phyloP scores from a whole-genome alignment of 2,888 invertebrate species.

The Drosophila diplacantha region DNA sequence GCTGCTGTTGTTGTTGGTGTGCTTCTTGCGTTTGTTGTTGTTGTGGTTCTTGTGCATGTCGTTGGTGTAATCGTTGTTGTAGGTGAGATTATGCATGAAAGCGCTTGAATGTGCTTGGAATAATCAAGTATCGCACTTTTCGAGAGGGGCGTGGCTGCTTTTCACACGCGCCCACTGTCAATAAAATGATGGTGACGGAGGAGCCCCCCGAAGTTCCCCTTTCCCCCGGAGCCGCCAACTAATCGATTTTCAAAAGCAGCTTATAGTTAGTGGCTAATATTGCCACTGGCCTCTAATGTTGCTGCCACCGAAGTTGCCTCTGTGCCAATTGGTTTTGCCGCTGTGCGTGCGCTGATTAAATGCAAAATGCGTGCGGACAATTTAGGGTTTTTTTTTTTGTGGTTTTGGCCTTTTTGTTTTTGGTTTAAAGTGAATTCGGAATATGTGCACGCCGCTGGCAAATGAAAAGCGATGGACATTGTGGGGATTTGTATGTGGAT shows the following conservation, averaged over 20 bases:
- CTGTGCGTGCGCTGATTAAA: slow-evolving; percentile 49
- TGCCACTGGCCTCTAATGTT: slow-evolving; percentile 20
- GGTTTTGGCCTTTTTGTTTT: slow-evolving; percentile 47
- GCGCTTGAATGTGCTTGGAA: slow-evolving; percentile 63
- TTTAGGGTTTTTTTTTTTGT: slow-evolving; percentile 38
- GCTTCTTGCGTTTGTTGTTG: not conserved
- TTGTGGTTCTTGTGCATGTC: not conserved
- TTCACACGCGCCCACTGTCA: slow-evolving; percentile 44
- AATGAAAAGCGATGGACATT: slow-evolving; percentile 46
- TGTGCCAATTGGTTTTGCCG: slow-evolving; percentile 14
- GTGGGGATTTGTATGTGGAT: slow-evolving; percentile 41
- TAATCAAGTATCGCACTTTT: slow-evolving; percentile 51
- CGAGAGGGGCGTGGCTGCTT: slow-evolving; percentile 28
- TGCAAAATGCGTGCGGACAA: slow-evolving; percentile 64
- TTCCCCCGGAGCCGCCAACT: slow-evolving; percentile 46
- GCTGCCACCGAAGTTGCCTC: slow-evolving; percentile 14
- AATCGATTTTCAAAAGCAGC: slow-evolving; percentile 61
- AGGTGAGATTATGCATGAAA: slow-evolving; percentile 68
- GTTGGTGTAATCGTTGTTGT: slow-evolving; percentile 29
- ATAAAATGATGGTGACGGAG: slow-evolving; percentile 29
- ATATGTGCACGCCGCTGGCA: slow-evolving; percentile 30
- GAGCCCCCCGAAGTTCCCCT: not conserved
- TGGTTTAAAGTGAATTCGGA: slow-evolving; percentile 53
- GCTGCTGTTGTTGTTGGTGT: not conserved
- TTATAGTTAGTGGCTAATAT: slow-evolving; percentile 54